Percentiles rank a stretch among this genome's conserved stretches.
These are phyloP conservation scores for Thereva unica DNA, from an alignment of 2,888 invertebrate genomes.

Conservation along the genomic window DNA sequence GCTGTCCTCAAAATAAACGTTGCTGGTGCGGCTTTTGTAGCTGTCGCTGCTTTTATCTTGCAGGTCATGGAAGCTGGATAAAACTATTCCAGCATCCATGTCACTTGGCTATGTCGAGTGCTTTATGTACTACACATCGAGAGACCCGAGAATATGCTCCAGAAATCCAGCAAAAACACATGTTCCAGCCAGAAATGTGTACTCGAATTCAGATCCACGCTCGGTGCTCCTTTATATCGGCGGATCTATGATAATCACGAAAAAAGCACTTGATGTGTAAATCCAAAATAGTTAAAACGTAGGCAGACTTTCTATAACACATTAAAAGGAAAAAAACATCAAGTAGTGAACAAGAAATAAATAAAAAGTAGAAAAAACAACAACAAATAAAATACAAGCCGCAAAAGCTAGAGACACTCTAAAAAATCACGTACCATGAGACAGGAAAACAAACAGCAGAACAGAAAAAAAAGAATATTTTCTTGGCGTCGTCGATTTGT, in stretches of 20 bases:
- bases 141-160: no score
- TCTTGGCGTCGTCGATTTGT: conserved; percentile 3
- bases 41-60: conserved; percentile 29
- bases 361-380: no score
- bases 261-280: conserved; percentile 32
- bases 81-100: conserved; percentile 12
- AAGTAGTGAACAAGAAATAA: no score
- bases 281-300: conserved; percentile 32
- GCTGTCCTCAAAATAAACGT: conserved; percentile 14
- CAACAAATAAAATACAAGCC: neutral
- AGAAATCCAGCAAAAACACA: conserved; percentile 22
- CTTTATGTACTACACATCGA: conserved; percentile 18
- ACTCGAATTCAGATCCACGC: conserved; percentile 16
- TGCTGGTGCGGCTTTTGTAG: neutral
- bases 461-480: conserved; percentile 5
- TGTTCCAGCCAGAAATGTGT: conserved; percentile 30
- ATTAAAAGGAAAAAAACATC: no score
- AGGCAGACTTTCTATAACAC: neutral
- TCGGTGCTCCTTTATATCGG: conserved; percentile 13
- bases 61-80: conserved; percentile 30
- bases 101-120: conserved; percentile 30
- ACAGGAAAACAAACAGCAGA: neutral
- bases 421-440: conserved; percentile 21
- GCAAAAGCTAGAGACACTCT: conserved; percentile 24
- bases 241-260: neutral